Conservation (phyloP, 2,113 vertebrate species). For the Triplophysa siluroides region DNA sequence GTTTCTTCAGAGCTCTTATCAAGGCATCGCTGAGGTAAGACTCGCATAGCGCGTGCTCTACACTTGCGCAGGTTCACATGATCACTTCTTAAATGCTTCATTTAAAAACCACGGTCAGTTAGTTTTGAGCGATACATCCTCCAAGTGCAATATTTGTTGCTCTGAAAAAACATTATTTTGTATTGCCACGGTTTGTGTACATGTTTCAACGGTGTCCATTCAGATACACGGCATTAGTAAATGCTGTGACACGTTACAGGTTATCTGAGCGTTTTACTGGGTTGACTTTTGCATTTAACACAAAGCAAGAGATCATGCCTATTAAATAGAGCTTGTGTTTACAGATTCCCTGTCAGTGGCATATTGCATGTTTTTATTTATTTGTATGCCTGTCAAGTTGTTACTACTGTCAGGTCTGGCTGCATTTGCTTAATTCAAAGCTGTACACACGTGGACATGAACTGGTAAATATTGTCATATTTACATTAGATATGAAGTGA, state of each 20-base stretch:
- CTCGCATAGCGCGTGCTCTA: neutral
- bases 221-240: neutral
- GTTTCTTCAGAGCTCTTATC: constrained; percentile 55
- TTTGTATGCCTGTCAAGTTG: too few relatives aligned
- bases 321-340: too few relatives aligned
- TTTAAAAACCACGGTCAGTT: neutral
- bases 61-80: neutral
- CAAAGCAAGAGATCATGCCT: too few relatives aligned
- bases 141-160: neutral
- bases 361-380: too few relatives aligned
- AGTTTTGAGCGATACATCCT: neutral
- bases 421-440: too few relatives aligned
- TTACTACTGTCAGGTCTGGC: too few relatives aligned
- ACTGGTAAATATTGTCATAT: too few relatives aligned
- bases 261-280: neutral
- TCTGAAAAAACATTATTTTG: neutral
- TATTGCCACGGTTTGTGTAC: neutral
- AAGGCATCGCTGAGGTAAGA: constrained; percentile 68
- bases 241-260: too few relatives aligned
- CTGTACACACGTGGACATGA: too few relatives aligned
- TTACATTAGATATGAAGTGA: too few relatives aligned
- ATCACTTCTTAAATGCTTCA: neutral
- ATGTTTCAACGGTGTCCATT: neutral
- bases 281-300: too few relatives aligned
- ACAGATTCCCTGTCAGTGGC: too few relatives aligned